A percentile compares a stretch with the other conserved stretches of the same genome.
Conservation (phyloP, 2,888 invertebrate species). For the Agrochola litura region DNA sequence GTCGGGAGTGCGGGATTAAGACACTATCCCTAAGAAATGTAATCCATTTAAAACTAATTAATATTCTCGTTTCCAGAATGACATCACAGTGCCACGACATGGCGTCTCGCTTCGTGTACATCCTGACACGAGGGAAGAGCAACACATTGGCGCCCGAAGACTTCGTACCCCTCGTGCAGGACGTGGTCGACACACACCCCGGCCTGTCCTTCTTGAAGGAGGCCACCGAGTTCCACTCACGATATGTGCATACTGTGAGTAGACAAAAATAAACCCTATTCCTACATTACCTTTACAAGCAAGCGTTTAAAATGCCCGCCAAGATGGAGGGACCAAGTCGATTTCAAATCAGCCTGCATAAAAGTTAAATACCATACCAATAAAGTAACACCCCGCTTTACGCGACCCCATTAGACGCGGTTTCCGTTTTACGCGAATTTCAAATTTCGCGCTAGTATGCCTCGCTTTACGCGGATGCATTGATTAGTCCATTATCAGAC, state of each 20-base stretch:
- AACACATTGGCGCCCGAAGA: conserved; percentile 95
- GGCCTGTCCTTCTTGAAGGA: conserved; percentile 99
- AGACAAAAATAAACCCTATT: neutral
- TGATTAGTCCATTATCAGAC: too few relatives aligned
- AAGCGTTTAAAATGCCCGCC: neutral
- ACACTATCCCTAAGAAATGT: neutral
- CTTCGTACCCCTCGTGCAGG: conserved; percentile 98
- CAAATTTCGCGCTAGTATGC: too few relatives aligned
- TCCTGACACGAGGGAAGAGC: conserved; percentile 94
- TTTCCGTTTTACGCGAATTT: too few relatives aligned
- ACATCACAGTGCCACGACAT: conserved; percentile 96
- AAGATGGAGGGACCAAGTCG: too few relatives aligned
- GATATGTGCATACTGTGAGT: conserved; percentile 98
- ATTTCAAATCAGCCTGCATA: too few relatives aligned
- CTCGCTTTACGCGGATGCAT: too few relatives aligned
- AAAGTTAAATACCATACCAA: too few relatives aligned
- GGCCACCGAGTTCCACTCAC: conserved; percentile 99
- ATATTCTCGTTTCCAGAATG: conserved; percentile 91
- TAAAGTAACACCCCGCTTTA: too few relatives aligned
- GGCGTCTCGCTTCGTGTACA: conserved; percentile 96
- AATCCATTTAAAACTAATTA: conserved; percentile 6
- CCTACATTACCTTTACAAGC: neutral
- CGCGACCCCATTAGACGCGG: too few relatives aligned
- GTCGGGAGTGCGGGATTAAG: neutral
- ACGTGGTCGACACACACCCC: conserved; percentile 99